Base-by-base conservation (phyloP, 2,113 vertebrate species). In the Jaculus jaculus region DNA sequence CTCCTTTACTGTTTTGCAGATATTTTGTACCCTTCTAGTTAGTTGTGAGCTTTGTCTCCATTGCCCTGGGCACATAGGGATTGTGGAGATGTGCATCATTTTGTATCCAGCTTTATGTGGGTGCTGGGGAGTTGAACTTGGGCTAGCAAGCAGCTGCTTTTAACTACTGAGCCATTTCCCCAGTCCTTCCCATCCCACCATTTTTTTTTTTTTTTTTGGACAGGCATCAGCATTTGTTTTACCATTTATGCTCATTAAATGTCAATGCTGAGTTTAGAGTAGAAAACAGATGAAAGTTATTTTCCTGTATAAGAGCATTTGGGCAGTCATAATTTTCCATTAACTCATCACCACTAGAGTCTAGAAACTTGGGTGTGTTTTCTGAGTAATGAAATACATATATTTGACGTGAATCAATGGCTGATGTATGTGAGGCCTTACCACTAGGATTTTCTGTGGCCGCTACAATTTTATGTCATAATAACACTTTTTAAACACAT, bases 321-420 rank as follows among this genome's bases (percentile, higher is more conserved):
- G 37, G 47, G 42, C 82, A 74, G 60, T 75, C 74, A 80, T 81
- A 80, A 47, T 83, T 94, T 97, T 61, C 91, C 92, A 90, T 83
- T 77, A 75, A 92, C 51, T 94, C 91, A 79, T 92, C 47, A 82
- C 91, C 92, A 47, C 39, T 28, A 66, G 28, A 92, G 60, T 93
- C 78, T 87, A 87, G 58, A 93, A 92, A 95, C 90, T 28, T 78
- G 85, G 88, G 74, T 78, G 63, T 93, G 86, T 37, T 94, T 87
- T 93, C 83, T 58, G 80, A 93, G 28, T 86, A 80, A 77, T 80
- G 61, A 90, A 90, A 92, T 90, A 72, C 21, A 17, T 89, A 30
- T 72, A 60, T 94, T 91, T 90, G 34, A 73, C 79, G 71, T 75
- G 51, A 37, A 80, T 34, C n/a, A 32, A 47, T 85, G 42, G 58